Evolutionary conservation across 2,797 vertebrate species (phyloP), one percentile per base, ranked within the genome.

Genomic region (Percopsis omiscomaycus): DNA sequence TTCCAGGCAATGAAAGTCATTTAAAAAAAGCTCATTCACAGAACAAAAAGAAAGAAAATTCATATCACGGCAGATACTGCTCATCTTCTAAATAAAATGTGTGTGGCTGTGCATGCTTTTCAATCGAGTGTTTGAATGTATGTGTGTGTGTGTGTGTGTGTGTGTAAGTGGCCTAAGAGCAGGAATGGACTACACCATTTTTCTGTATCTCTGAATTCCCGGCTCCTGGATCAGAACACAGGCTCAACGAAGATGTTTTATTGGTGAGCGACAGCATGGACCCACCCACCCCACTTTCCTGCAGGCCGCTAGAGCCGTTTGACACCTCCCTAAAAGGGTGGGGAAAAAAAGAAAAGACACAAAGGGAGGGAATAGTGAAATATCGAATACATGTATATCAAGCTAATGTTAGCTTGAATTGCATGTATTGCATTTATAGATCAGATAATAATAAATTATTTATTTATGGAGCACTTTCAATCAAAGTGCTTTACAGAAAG

Each of bases 31-130:
- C 97, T 98, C 95, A 98, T 98, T 98, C 96, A 98, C 95, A 99
- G 97, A 98, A 98, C 97, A 99, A 99, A 98, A 81, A 98, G 94
- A 97, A 93, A 92, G 94, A 96, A 98, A 97, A 95, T 93, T 95
- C 93, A 97, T 96, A 95, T 94, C 94, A 96, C 97, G 96, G 97
- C 97, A 98, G 97, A 99, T 98, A 98, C 97, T 98, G 96, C 97
- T 98, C 96, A 98, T 97, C 91, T 96, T 95, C 95, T 94, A 95
- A 96, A 92, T 92, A 91, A 89, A 92, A 92, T 86, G 70, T 84
- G 85, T 86, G 84, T 91, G 88, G 84, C 78, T 88, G 87, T 91
- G 89, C 90, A 92, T 92, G 92, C 92, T 91, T 89, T 89, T 89
- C 71, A 81, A 85, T 70, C 80, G 84, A 88, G 86, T 85, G 79